These are phyloP conservation scores for Bursaphelenchus mucronatus DNA, from an alignment of 1,140 invertebrate genomes.

Conservation along the genomic window DNA sequence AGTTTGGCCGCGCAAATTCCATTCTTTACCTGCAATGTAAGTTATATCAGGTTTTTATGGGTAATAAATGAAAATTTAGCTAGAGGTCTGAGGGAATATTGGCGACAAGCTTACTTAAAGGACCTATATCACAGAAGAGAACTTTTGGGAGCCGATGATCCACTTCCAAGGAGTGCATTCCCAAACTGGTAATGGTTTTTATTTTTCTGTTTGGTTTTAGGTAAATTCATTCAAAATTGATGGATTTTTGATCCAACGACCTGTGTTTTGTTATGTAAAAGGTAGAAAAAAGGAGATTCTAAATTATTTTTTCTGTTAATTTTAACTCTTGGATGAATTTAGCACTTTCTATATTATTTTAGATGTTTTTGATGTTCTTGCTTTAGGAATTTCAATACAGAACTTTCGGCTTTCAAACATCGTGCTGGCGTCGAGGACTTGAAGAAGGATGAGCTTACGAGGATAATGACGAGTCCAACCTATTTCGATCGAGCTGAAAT, in stretches of 20 bases:
- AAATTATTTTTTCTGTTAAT: no score
- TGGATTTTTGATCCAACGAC: no score
- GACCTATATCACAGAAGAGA: conserved; percentile 38
- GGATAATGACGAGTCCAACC: conserved; percentile 37
- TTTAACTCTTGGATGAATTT: neutral
- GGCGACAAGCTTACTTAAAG: conserved; percentile 29
- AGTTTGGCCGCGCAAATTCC: no score
- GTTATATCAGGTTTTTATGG: no score
- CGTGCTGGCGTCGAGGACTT: conserved; percentile 31
- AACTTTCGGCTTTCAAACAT: conserved; percentile 39
- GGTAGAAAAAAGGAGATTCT: no score
- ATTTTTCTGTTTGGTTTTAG: neutral
- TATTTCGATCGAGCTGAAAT: conserved; percentile 33
- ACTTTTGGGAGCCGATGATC: conserved; percentile 33
- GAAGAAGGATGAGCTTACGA: conserved; percentile 23
- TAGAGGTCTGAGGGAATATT: conserved; percentile 10
- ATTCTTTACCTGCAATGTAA: no score
- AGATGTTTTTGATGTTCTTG: conserved; percentile 1
- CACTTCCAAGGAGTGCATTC: conserved; percentile 25
- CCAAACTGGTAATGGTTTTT: conserved; percentile 35
- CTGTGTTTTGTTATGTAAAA: no score
- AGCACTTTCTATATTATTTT: neutral
- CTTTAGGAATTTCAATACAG: conserved; percentile 41
- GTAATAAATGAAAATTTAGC: conserved; percentile 13
- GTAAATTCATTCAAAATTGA: neutral